phyloP scores from a whole-genome alignment of 2,888 invertebrate species.

The Melikaiella ostensackeni region DNA sequence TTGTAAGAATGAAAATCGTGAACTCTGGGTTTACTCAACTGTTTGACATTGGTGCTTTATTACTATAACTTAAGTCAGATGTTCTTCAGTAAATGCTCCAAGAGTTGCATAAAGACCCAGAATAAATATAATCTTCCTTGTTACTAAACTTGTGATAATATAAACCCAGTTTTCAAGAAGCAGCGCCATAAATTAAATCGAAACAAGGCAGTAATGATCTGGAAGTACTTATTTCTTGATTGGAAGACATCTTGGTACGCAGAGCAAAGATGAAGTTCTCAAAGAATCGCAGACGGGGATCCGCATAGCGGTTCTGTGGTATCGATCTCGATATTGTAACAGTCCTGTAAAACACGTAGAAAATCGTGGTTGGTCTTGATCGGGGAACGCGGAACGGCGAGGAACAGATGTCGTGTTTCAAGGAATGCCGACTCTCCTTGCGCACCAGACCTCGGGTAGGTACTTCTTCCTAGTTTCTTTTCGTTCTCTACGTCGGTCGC shows the following conservation, averaged over 20 bases:
- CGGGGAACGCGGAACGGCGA: conserved; percentile 71
- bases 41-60: no score
- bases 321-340: conserved; percentile 62
- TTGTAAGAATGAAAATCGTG: no score
- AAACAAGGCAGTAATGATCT: conserved; percentile 37
- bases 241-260: conserved; percentile 23
- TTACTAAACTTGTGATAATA: conserved; percentile 14
- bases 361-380: conserved; percentile 52
- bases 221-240: conserved; percentile 39
- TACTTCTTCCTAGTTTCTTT: conserved; percentile 59
- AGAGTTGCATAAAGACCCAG: neutral
- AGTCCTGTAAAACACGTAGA: conserved; percentile 45
- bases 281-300: conserved; percentile 30
- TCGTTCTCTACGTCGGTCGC: conserved; percentile 47
- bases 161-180: conserved; percentile 32
- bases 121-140: conserved; percentile 3
- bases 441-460: conserved; percentile 34
- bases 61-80: no score
- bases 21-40: no score
- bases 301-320: conserved; percentile 47
- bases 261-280: conserved; percentile 38
- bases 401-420: conserved; percentile 70
- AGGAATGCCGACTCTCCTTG: conserved; percentile 61
- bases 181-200: conserved; percentile 36
- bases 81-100: no score